phyloP scores from a whole-genome alignment of 1,140 invertebrate genomes.

The Goniozus legneri region DNA sequence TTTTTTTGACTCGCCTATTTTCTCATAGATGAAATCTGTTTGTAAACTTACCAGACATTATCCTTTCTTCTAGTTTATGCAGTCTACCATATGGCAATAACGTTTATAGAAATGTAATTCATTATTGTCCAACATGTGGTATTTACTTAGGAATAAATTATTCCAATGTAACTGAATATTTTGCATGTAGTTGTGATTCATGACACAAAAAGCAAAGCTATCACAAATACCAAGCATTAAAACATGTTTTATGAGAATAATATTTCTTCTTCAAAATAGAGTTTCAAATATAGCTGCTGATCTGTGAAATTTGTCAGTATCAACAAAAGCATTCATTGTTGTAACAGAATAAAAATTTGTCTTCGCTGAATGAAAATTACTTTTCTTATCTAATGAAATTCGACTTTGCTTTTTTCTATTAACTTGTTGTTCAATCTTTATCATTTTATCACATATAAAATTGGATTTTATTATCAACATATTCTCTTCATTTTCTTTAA shows the following conservation, averaged over 20 bases:
- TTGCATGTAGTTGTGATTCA: background rate
- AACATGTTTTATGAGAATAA: background rate
- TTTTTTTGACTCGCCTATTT: background rate
- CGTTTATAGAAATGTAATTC: conserved; percentile 6
- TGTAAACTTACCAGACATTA: background rate
- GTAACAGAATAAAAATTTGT: background rate
- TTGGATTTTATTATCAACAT: conserved; percentile 16
- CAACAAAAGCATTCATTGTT: too few species aligned
- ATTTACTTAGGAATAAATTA: conserved; percentile 15
- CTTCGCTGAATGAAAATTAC: background rate
- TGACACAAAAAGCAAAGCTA: too few species aligned
- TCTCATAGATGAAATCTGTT: background rate
- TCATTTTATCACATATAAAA: conserved; percentile 18
- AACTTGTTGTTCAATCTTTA: background rate
- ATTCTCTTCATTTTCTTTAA: background rate
- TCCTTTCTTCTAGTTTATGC: conserved; percentile 5
- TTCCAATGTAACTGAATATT: background rate
- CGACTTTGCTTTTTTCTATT: background rate
- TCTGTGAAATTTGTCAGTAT: background rate
- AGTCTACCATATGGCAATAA: conserved; percentile 4
- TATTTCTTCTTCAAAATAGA: background rate
- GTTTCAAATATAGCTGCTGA: background rate
- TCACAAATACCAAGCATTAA: too few species aligned
- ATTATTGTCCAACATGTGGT: conserved; percentile 11
- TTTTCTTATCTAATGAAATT: background rate